These are phyloP conservation scores for Micrasema minimum DNA, from an alignment of 1,140 invertebrate genomes.

Conservation along the genomic window DNA sequence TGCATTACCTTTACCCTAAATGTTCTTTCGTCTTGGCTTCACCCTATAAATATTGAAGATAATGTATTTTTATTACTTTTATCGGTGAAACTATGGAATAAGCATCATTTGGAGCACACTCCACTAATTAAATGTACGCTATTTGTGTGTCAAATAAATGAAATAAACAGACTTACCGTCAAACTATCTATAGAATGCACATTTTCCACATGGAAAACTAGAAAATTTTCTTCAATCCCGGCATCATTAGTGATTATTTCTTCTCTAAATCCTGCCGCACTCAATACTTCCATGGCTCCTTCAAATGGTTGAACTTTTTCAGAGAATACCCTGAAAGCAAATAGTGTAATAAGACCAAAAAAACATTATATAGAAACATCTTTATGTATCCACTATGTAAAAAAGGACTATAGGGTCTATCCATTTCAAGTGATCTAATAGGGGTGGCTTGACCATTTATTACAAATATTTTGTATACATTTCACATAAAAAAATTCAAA, in stretches of 20 bases:
- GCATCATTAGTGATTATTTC: constrained; percentile 66
- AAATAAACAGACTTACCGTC: constrained; percentile 59
- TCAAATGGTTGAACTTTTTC: constrained; percentile 85
- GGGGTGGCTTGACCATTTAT: too few species aligned
- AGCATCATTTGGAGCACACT: too few species aligned
- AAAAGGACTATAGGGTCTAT: neutral
- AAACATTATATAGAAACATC: neutral
- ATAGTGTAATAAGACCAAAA: neutral
- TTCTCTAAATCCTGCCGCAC: constrained; percentile 84
- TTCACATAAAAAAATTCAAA: too few species aligned
- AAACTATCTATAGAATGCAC: constrained; percentile 68
- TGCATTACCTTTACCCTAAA: too few species aligned
- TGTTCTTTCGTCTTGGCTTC: too few species aligned
- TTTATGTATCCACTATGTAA: neutral
- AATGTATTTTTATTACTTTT: too few species aligned
- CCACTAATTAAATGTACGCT: too few species aligned
- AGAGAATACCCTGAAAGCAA: constrained; percentile 64
- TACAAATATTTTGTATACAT: too few species aligned
- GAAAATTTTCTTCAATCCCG: constrained; percentile 71
- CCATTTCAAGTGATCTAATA: too few species aligned
- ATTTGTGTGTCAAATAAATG: too few species aligned
- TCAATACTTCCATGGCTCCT: constrained; percentile 84
- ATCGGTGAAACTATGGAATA: too few species aligned
- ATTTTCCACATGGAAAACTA: constrained; percentile 71
- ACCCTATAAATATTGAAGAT: too few species aligned